Evolutionary conservation across 1,140 invertebrate genomes (phyloP), one percentile per base, ranked within the genome.

Genomic region (Plectrocnemia conspersa): DNA sequence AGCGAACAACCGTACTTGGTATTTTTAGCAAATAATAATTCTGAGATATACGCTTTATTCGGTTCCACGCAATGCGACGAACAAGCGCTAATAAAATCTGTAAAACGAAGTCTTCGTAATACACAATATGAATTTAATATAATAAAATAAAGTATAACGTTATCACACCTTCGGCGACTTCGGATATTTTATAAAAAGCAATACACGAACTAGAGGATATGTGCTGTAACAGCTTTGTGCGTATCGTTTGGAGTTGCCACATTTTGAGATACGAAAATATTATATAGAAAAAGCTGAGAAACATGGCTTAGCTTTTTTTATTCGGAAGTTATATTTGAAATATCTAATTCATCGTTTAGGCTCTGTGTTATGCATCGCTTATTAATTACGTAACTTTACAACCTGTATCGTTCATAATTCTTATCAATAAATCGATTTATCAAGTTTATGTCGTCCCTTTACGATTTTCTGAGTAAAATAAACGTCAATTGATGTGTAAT

Each of bases 221-320:
- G 18, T 61, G 59, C 23, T 61, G 47, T 19, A 61, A 36, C 16
- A 61, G 33, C 36, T 61, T 61, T 2, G 55, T 61, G 47, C 55
- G 52, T 18, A 61, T 61, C 23, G 50, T 50, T 41, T 52, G 45
- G 2, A 61, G 47, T 25, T 61, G 59, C 59, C 59, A 61, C 21
- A 55, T 48, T 52, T 58, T 61, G 44, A 61, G 38, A 52, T 55
- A 61, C n/a, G 59, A 54, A 19, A 50, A 47, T 18, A 61, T 58
- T 29, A 61, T 61, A 25, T 57, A 57, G 35, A 61, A 61, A 6
- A 61, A 36, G 32, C 55, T 61, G 25, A 61, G 36, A 25, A 61
- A 61, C 59, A 61, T 61, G 21, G 15, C 18, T 32, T 42, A 23
- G n/a, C 29, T 21, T n/a, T n/a, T n/a, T n/a, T n/a, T n/a, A n/a